Conservation (phyloP, 2,797 vertebrate species). For the Aphelocoma californica region DNA sequence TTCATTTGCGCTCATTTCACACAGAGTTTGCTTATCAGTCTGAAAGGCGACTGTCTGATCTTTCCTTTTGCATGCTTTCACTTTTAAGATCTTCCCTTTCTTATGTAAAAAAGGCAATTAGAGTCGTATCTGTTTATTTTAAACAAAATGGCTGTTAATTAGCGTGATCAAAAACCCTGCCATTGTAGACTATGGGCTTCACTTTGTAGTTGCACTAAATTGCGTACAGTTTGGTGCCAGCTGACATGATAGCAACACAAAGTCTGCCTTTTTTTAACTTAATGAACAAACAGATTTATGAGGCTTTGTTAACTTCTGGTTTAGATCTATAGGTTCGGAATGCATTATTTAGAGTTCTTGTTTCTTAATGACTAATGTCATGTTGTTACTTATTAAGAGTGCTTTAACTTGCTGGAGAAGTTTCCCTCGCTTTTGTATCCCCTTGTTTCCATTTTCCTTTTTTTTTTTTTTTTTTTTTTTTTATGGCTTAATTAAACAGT, state of each 20-base stretch:
- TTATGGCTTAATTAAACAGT: conserved; percentile 54
- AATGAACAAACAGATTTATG: conserved; percentile 89
- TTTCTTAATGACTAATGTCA: conserved; percentile 78
- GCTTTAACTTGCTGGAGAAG: conserved; percentile 73
- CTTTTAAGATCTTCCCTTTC: conserved; percentile 99
- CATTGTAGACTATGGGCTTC: conserved; percentile 87
- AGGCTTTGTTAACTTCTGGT: conserved; percentile 79
- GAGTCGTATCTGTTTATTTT: conserved; percentile 99
- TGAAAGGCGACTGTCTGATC: conserved; percentile 87
- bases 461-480: not conserved
- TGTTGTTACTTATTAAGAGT: conserved; percentile 78
- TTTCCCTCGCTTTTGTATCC: conserved; percentile 52
- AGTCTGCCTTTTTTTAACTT: conserved; percentile 84
- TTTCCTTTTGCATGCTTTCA: conserved; percentile 85
- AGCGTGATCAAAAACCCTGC: conserved; percentile 96
- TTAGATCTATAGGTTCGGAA: conserved; percentile 78
- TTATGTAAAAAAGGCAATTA: conserved; percentile 99
- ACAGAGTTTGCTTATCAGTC: conserved; percentile 75
- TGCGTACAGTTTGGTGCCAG: conserved; percentile 88
- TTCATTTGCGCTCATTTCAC: conserved; percentile 69
- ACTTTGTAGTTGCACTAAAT: conserved; percentile 95
- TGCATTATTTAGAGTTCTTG: conserved; percentile 76
- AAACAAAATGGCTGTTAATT: conserved; percentile 99
- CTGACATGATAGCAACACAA: conserved; percentile 91
- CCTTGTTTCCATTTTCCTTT: conserved; percentile 25